Evolutionary conservation across 2,797 vertebrate species (phyloP).

Genomic region (Acrossocheilus wenchowensis): DNA sequence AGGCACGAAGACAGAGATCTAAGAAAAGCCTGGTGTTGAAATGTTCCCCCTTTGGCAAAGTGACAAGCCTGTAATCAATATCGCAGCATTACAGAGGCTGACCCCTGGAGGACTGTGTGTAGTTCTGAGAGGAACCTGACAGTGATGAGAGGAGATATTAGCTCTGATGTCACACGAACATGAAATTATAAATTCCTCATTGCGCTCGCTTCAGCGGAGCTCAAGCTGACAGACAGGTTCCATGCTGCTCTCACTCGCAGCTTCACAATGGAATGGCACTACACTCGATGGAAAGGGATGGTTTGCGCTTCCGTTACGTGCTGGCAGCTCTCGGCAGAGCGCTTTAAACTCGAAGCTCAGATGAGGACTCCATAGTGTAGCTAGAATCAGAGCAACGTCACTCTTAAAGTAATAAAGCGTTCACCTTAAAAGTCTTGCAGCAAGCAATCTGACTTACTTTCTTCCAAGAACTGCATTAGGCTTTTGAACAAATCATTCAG

Average conservation of each 20-base stretch:
- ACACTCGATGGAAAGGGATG: neutral
- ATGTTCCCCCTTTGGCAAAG: constrained; percentile 46
- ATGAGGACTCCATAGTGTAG: neutral
- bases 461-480: neutral
- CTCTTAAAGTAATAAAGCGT: neutral
- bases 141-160: constrained; percentile 54
- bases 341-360: neutral
- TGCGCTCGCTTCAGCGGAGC: constrained; percentile 15
- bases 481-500: neutral
- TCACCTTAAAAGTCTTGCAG: constrained; percentile 1
- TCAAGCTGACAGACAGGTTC: constrained; percentile 27
- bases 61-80: constrained; percentile 46
- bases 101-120: constrained; percentile 44
- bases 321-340: neutral
- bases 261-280: constrained; percentile 22
- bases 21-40: constrained; percentile 45
- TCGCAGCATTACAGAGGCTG: constrained; percentile 38
- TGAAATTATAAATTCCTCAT: constrained; percentile 47
- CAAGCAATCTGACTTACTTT: neutral
- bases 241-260: constrained; percentile 23
- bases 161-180: constrained; percentile 34
- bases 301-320: neutral
- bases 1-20: constrained; percentile 30
- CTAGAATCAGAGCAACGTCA: neutral
- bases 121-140: constrained; percentile 46